These are phyloP conservation scores for Merodon equestris DNA, from an alignment of 2,888 invertebrate genomes.

Conservation along the genomic window DNA sequence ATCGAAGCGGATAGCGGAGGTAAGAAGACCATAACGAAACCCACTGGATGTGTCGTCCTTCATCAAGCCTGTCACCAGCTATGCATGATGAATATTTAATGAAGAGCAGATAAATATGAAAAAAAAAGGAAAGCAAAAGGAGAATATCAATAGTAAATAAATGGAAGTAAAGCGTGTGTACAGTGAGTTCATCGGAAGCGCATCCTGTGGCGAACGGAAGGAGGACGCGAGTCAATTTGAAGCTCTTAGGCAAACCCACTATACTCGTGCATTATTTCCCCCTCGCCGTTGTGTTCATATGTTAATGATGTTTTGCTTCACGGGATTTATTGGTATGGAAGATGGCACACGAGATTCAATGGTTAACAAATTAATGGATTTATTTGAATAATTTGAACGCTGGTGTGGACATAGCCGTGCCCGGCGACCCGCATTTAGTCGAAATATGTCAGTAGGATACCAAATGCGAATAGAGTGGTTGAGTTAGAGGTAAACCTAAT, in stretches of 20 bases:
- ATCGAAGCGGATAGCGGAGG: constrained; percentile 15
- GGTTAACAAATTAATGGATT: constrained; percentile 64
- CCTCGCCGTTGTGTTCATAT: constrained; percentile 33
- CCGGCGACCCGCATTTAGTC: background rate
- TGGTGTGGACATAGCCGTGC: constrained; percentile 1
- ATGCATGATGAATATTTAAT: constrained; percentile 57
- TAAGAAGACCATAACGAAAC: constrained; percentile 24
- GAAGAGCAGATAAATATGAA: constrained; percentile 39
- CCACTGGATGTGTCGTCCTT: constrained; percentile 47
- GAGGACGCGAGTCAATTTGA: constrained; percentile 19
- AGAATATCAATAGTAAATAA: constrained; percentile 42
- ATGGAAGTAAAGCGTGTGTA: constrained; percentile 48
- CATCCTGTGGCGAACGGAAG: constrained; percentile 17
- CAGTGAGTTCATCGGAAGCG: constrained; percentile 33
- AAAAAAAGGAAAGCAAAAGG: constrained; percentile 26
- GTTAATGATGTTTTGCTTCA: constrained; percentile 43
- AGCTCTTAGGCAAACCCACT: too few relatives aligned
- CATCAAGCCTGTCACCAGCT: constrained; percentile 49
- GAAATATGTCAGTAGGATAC: constrained; percentile 20
- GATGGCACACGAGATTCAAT: constrained; percentile 47
- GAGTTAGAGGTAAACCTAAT: constrained; percentile 18
- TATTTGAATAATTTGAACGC: constrained; percentile 38
- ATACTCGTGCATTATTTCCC: background rate
- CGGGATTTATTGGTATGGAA: constrained; percentile 41
- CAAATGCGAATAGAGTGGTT: constrained; percentile 24